These are phyloP conservation scores for Anolis sagrei DNA, from an alignment of 2,113 vertebrate genomes.

Conservation along the genomic window DNA sequence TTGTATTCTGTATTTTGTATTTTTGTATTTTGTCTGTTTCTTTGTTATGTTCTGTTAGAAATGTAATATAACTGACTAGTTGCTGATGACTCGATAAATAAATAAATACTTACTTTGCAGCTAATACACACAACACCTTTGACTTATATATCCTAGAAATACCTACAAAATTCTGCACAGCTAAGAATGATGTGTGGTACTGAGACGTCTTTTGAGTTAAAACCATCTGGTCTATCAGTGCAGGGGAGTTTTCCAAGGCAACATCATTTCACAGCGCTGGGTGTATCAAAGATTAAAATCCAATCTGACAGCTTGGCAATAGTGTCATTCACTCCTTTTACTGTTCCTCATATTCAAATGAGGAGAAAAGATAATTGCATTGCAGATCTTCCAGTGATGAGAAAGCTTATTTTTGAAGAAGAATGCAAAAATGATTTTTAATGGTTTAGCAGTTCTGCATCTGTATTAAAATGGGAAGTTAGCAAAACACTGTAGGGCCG, in stretches of 20 bases:
- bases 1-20: too few species aligned
- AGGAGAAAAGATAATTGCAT: constrained; percentile 6
- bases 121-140: too few species aligned
- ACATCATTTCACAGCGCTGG: neutral
- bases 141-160: too few species aligned
- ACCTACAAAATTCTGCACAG: too few species aligned
- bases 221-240: neutral
- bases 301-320: constrained; percentile 17
- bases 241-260: neutral
- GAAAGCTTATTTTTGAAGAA: constrained; percentile 9
- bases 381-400: neutral
- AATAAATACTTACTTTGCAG: too few species aligned
- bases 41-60: too few species aligned
- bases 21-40: too few species aligned
- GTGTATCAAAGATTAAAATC: constrained; percentile 6
- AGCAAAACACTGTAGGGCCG: neutral
- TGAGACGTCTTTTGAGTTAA: neutral
- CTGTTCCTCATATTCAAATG: constrained; percentile 10
- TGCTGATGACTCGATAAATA: too few species aligned
- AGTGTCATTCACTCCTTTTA: neutral
- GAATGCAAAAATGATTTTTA: neutral
- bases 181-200: neutral
- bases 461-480: neutral
- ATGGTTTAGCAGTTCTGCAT: constrained; percentile 1
- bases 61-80: too few species aligned